Base-by-base conservation (phyloP, 64 coral and sea anemone genomes). In the Montipora sp. region DNA sequence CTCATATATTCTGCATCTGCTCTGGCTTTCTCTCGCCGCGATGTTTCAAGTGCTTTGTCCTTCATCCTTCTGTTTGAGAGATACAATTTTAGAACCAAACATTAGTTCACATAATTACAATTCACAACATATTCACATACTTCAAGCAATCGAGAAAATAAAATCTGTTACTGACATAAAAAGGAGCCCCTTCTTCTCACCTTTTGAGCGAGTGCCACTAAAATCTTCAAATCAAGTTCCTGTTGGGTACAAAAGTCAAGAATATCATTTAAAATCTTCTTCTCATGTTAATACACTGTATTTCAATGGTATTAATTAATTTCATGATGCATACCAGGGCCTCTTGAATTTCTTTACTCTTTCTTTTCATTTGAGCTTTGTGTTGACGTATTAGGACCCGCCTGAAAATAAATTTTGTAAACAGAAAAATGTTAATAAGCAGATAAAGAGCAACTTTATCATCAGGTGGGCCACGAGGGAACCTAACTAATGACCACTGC, bases 1-100 rank as follows among this genome's bases (percentile, higher is more conserved):
- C 88, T 90, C 98, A 99, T 99, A 75, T 99, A 99, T 7, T 94
- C 98, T 16, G 94, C 98, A 90, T 99, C 98, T 53, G 98, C 98
- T 73, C 88, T 92, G 8, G 98, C 98, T 78, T 96, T 99, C 22
- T 99, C 98, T 71, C 98, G 82, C 73, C 98, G 82, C 45, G 98
- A 90, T 70, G 98, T 96, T 80, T 93, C 90, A 5, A 99, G 59
- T 13, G 77, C 84, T 89, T 96, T 96, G 1, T 94, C 94, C 75
- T 99, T 99, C 60, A 77, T 96, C 95, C 78, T 99, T 87, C 98
- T 99, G 71, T 65, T 51, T 7, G 20, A 10, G 23, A 79, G 36
- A 65, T 18, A 47, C 11, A 77, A 61, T 18, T 36, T 36, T 36
- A 45, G 9, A 57, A 36, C 48, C 19, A 66, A 74, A 20, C 27